Base-by-base conservation (phyloP, 2,113 vertebrate species). In the Pangasianodon gigas region DNA sequence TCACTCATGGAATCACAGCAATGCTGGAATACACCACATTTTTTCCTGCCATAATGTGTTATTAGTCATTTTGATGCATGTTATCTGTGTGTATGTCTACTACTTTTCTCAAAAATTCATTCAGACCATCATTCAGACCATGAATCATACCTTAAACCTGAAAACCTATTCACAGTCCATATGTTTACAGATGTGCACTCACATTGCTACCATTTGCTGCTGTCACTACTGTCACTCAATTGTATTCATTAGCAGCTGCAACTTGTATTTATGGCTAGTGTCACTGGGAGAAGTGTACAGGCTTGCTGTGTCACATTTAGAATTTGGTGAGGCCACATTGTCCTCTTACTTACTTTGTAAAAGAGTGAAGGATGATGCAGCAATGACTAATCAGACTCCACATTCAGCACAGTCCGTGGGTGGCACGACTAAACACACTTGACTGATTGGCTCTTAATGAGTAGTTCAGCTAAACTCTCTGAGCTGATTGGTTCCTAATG, bases 361-460 rank as follows among this genome's bases (percentile, higher is more conserved):
- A 75, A 71, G 29, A 54, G 56, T 37, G n/a, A 69, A 48, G 87
- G 77, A 26, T 86, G 60, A 75, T 83, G 74, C 26, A 48, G 51
- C 58, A 51, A 74, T 62, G 58, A 74, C 58, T 81, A 87, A 92
- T 85, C 88, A 90, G 32, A 82, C 79, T 87, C 60, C 71, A 85
- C 60, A 62, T 60, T 74, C 88, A 75, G 85, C 71, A 32, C 80
- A 82, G 41, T 56, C 81, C 26, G 85, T 90, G 89, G 89, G 87
- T 44, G 89, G 87, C 81, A 26, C 29, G 29, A 80, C 79, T 62
- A 62, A 89, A 88, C 84, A 80, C 60, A 87, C 74, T 41, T 60
- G 79, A 86, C 77, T 91, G 86, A 92, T 91, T 91, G 85, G 88
- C 86, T 85, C 74, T 85, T 89, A 92, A 91, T 91, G 88, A 89